Evolutionary conservation across 2,113 vertebrate genomes (phyloP).

Genomic region (Sinocyclocheilus rhinocerous): DNA sequence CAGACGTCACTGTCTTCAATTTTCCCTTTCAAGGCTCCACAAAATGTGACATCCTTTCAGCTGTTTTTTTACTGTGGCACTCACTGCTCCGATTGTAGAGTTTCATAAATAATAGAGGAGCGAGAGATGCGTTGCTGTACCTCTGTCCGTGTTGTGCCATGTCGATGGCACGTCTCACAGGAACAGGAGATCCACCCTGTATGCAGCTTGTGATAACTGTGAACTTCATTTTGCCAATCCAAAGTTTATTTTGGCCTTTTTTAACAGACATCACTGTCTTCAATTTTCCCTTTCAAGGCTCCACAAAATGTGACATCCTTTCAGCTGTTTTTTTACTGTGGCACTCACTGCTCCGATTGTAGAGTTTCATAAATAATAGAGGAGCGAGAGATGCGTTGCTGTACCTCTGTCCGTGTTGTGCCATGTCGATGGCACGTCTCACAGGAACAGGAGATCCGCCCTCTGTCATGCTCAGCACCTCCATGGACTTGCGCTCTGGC

Average conservation of each 20-base stretch:
- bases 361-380: not conserved
- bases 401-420: conserved; percentile 96
- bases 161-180: conserved; percentile 93
- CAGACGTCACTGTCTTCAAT: no score
- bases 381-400: conserved; percentile 21
- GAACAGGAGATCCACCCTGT: conserved; percentile 96
- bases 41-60: conserved; percentile 21
- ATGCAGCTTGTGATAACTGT: no score
- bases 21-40: not conserved
- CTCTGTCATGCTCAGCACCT: conserved; percentile 95
- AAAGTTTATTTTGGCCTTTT: no score
- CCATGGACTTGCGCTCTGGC: conserved; percentile 97
- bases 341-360: not conserved
- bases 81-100: not conserved
- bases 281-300: no score
- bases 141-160: conserved; percentile 98
- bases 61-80: conserved; percentile 1
- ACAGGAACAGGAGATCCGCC: conserved; percentile 96
- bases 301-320: no score
- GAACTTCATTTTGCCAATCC: no score
- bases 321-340: no score
- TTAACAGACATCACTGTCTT: no score
- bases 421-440: conserved; percentile 95
- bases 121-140: conserved; percentile 66
- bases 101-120: not conserved